Evolutionary conservation across 2,888 invertebrate species (phyloP), one percentile per base, ranked within the genome.

Genomic region (Caenorhabditis drosophilae): DNA sequence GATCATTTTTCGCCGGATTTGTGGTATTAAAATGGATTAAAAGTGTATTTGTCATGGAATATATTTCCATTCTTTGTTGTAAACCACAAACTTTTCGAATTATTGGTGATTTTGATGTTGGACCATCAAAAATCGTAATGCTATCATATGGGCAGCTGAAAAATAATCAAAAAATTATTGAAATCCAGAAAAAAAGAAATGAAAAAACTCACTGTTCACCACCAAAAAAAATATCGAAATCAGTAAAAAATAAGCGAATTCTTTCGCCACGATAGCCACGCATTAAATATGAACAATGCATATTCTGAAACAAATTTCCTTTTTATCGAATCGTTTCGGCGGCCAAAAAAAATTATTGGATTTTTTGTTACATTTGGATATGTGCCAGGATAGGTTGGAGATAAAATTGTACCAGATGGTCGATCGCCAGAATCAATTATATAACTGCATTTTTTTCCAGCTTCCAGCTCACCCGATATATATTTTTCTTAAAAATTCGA

Each of bases 311-410:
- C 4, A 27, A 44, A 15, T 23, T 26, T 44, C 15, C n/a, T 26
- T 26, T 26, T n/a, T 20, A 20, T 15, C 4, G 9, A 9, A 20
- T 12, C 20, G 7, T 4, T 42, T 42, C 4, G 4, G 49, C n/a
- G 4, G n/a, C 9, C 4, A 36, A 15, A 9, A 15, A 36, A 3
- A 42, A 42, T 11, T 18, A 18, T 42, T 16, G 42, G 20, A 23
- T 12, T 20, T 15, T 47, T 31, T 27, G 41, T 41, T 20, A 70
- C 70, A 25, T 60, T 58, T 76, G 98, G 97, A 87, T 98, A 99
- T 82, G 93, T 91, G 77, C 98, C 98, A 67, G 98, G 98, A 88
- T 98, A 98, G 68, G 98, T 98, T 68, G 97, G 96, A 61, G 97
- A 94, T 83, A 93, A 88, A 82, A 98, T 90, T 83, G 89, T 89